Percentiles rank a stretch among this genome's conserved stretches.
Conservation (phyloP, 2,113 vertebrate genomes). For the Thomomys bottae region DNA sequence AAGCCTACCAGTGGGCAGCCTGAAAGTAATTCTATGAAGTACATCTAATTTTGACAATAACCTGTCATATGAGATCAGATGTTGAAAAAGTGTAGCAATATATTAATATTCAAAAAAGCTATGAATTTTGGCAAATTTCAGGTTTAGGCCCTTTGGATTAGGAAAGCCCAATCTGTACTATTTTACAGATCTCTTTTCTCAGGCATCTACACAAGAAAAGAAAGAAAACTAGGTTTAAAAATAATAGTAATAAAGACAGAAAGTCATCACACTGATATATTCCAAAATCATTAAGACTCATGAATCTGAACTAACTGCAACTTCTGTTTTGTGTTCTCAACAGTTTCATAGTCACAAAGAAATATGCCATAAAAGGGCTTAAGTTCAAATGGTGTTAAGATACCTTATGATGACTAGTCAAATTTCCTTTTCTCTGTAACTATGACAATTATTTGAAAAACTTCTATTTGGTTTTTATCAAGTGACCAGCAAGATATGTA, state of each 20-base stretch:
- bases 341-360: background rate
- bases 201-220: conserved; percentile 4
- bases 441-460: background rate
- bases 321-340: background rate
- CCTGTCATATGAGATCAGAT: background rate
- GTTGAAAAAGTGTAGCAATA: background rate
- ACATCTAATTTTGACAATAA: background rate
- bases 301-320: background rate
- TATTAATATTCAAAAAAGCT: background rate
- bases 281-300: background rate
- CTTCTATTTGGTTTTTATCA: conserved; percentile 8
- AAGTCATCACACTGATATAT: background rate
- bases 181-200: background rate
- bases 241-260: conserved; percentile 1
- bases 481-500: background rate
- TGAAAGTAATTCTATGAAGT: background rate
- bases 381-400: background rate
- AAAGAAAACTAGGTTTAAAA: background rate
- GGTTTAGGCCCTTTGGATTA: background rate
- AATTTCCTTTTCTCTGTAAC: background rate
- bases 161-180: background rate
- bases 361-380: background rate
- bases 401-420: background rate
- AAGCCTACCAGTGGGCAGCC: background rate
- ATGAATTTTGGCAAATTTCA: background rate